Evolutionary conservation across 2,797 vertebrate genomes (phyloP), one percentile per base, ranked within the genome.

Genomic region (Spinus pinus): DNA sequence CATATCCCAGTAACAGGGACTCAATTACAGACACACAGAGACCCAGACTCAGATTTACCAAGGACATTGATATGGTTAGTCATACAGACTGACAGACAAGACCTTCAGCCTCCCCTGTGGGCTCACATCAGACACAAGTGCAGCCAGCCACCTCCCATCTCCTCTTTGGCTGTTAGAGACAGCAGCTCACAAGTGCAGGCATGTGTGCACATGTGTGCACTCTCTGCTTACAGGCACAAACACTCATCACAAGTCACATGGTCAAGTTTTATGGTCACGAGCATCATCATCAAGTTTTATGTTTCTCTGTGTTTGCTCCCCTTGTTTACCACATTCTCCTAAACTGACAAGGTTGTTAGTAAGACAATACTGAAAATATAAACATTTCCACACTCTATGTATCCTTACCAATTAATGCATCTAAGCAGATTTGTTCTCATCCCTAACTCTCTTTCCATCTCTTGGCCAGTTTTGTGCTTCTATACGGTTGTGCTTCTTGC

Each of bases 141-240:
- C 61, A 74, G 42, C 5, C 66, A 65, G 30, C 3, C 30, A 27
- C 30, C 11, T 60, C 20, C 25, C 20, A 5, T 12, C 10, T 41
- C 28, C 22, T 70, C 7, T 27, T 30, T 4, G 2, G 2, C 16
- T 75, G 10, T 7, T 44, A n/a, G 33, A n/a, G 25, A 66, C 23
- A 33, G 35, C 37, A 86, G 19, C 1, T 51, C 33, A 51, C 1
- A 3, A 33, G 33, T 6, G 25, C 30, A 41, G 24, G 27, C 25
- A 23, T 25, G 14, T 12, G 6, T 9, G 13, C 19, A 9, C 6
- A 1, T 6, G 3, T 1, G 1, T 5, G 12, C 6, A 2, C 23
- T 37, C 12, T 71, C 28, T 12, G 5, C 16, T 72, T 25, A 30
- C 5, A 57, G 24, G 28, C 6, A 57, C 21, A 46, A 10, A 23